These are phyloP conservation scores for Acholoe squamosa DNA, from an alignment of 2,888 invertebrate species.

Conservation along the genomic window DNA sequence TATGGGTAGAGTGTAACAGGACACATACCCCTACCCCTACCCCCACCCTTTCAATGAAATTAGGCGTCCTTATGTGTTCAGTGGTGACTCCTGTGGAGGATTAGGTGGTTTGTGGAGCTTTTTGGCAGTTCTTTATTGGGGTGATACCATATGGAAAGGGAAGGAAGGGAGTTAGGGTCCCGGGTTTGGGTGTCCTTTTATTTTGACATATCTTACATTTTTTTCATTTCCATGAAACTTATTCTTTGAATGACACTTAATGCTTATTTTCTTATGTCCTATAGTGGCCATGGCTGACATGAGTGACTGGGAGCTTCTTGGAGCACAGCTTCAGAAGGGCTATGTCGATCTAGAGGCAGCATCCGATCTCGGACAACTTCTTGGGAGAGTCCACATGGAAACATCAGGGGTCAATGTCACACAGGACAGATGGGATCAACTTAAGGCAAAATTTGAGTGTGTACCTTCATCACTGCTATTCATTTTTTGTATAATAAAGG, in stretches of 20 bases:
- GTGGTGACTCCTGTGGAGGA: no score
- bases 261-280: neutral
- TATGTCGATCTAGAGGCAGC: conserved; percentile 1
- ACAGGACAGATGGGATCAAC: neutral
- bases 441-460: neutral
- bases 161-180: no score
- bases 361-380: neutral
- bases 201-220: no score
- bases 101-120: no score
- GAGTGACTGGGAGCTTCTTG: conserved; percentile 34
- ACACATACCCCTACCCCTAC: no score
- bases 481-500: neutral
- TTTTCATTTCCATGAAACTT: no score
- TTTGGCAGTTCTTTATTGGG: no score
- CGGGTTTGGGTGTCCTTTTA: no score
- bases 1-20: no score
- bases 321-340: neutral
- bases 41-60: no score
- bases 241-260: neutral
- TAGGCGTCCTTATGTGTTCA: no score
- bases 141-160: no score
- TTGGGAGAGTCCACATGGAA: neutral
- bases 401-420: neutral
- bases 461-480: neutral
- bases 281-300: conserved; percentile 35